Percentiles rank a stretch among this genome's conserved stretches.
These are phyloP conservation scores for Pogonocherus hispidulus DNA, from an alignment of 2,888 invertebrate genomes.

Conservation along the genomic window DNA sequence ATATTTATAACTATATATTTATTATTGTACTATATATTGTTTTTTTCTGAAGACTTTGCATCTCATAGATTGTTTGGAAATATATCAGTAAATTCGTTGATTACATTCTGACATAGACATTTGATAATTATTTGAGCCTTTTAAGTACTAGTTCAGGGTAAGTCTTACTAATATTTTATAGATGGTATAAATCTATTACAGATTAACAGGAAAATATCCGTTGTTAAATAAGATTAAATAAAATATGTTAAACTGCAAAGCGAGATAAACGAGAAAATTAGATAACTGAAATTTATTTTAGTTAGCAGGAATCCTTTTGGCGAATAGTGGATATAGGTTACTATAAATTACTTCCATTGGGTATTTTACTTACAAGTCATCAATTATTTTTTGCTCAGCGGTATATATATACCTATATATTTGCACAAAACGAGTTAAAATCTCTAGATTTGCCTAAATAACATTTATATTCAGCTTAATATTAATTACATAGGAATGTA, in stretches of 20 bases:
- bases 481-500: too few species aligned
- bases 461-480: too few species aligned
- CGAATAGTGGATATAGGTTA: neutral
- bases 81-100: too few species aligned
- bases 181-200: neutral
- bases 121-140: too few species aligned
- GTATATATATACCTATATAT: too few species aligned
- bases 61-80: too few species aligned
- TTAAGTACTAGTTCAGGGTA: neutral
- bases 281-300: slow-evolving; percentile 7
- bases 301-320: slow-evolving; percentile 8
- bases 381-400: slow-evolving; percentile 8
- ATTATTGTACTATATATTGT: too few species aligned
- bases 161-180: neutral
- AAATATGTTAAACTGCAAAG: slow-evolving; percentile 1
- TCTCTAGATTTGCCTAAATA: too few species aligned
- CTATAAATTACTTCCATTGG: slow-evolving; percentile 13
- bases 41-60: too few species aligned
- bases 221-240: neutral
- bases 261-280: neutral
- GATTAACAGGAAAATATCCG: neutral
- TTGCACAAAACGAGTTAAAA: neutral
- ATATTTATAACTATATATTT: too few species aligned
- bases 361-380: slow-evolving; percentile 17
- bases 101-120: too few species aligned